Base-by-base conservation (phyloP, 2,113 vertebrate species). In the Leptobrachium leishanense region DNA sequence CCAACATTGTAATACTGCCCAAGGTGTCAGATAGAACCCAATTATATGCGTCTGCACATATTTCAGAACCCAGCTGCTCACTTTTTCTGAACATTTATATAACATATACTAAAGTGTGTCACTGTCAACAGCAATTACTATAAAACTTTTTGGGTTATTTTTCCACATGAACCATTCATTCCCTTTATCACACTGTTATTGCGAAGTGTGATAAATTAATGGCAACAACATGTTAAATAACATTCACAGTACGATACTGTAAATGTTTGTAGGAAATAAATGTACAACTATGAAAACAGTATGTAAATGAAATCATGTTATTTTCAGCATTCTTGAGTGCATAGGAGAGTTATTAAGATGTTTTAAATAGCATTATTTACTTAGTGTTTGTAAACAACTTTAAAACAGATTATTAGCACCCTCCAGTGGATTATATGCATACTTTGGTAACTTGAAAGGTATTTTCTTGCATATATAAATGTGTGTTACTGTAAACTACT, bases 321-420 rank as follows among this genome's bases (percentile, higher is more conserved):
- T 64, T 64, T 20, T 6, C 31, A 4, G n/a, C 13, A 10, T 12
- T 8, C 31, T 13, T 64, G 62, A 64, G 62, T 64, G 31, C 10
- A 64, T 20, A 64, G 20, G 39, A 7, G 62, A 31, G 62, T 31
- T 20, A 64, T 64, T 64, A 64, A 64, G n/a, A 64, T 31, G 55
- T 59, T 12, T 59, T 12, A 59, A 59, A 59, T 12, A 59, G 55
- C 10, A 12, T 59, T 10, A 59, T 59, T 59, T 59, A 12, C 13
- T 31, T 12, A 59, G 55, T 59, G 31, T 44, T 50, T 64, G 3
- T 44, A 46, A 20, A 50, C 1, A 72, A 13, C 12, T 20, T 12
- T 72, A 66, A 5, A 66, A 72, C 20, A 78, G 68, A 8, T 15
- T 42, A 65, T 79, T 65, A 79, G 31, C 44, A 65, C 77, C 69